phyloP scores from a whole-genome alignment of 2,113 vertebrate species.

The Barnardius zonarius region DNA sequence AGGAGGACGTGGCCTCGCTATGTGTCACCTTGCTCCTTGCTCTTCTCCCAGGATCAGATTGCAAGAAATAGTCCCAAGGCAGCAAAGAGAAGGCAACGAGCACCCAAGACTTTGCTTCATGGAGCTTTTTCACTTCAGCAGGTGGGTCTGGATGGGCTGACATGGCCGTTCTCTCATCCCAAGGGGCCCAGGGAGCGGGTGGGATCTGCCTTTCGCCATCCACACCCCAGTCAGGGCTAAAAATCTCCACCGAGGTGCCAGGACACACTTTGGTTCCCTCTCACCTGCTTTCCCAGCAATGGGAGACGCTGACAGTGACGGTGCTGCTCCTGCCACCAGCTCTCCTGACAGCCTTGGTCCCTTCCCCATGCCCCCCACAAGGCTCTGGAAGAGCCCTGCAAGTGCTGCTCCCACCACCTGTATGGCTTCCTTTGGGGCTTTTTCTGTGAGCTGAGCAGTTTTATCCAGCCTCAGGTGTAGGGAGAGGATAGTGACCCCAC shows the following conservation, averaged over 20 bases:
- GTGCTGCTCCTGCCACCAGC: neutral
- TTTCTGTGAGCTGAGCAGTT: neutral
- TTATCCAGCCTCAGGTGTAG: neutral
- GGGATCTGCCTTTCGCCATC: neutral
- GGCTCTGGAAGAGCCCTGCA: neutral
- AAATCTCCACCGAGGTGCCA: neutral
- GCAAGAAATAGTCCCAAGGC: neutral
- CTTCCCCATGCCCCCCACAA: neutral
- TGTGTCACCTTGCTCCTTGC: neutral
- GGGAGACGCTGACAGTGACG: accelerated
- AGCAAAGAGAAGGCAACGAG: neutral
- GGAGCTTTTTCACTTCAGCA: accelerated
- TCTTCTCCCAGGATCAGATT: neutral
- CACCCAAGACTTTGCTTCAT: neutral
- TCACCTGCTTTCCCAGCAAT: neutral
- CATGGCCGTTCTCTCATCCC: accelerated
- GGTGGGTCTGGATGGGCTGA: neutral
- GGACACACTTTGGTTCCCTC: neutral
- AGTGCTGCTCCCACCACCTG: accelerated
- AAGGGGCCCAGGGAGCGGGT: neutral
- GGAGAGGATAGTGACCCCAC: accelerated
- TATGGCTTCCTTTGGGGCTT: neutral
- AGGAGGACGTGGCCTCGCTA: accelerated
- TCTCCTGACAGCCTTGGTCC: neutral
- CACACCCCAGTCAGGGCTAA: neutral